Conservation (phyloP, 2,113 vertebrate species). For the Hippocampus abdominalis region DNA sequence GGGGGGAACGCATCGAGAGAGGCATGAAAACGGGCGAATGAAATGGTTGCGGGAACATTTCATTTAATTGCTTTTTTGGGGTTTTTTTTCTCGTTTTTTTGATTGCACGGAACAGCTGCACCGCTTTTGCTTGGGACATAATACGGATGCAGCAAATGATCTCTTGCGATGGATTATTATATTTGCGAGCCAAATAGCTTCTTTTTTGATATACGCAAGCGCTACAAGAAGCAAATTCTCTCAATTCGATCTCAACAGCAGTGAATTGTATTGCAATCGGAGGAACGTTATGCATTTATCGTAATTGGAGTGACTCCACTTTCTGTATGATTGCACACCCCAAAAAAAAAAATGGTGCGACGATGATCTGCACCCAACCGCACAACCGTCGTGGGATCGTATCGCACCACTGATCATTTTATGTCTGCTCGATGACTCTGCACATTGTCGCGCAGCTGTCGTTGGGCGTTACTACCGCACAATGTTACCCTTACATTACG, state of each 20-base stretch:
- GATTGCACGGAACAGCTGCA: neutral
- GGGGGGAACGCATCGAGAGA: neutral
- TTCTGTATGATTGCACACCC: no score
- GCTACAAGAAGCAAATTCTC: neutral
- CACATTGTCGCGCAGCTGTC: no score
- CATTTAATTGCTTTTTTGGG: neutral
- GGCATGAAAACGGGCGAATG: constrained; percentile 4
- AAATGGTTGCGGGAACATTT: neutral
- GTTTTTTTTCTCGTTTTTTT: neutral
- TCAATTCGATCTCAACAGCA: neutral
- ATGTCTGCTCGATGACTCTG: no score
- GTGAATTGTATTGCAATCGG: no score
- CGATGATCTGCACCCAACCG: no score
- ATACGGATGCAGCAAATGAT: neutral
- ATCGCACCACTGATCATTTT: no score
- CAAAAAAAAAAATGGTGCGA: no score
- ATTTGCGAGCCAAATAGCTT: neutral
- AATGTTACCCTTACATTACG: no score
- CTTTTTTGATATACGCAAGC: no score
- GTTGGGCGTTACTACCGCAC: no score
- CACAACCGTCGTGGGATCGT: no score
- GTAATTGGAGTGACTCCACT: neutral
- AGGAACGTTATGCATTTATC: no score
- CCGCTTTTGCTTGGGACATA: neutral
- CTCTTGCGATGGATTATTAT: neutral